Evolutionary conservation across 2,797 vertebrate genomes (phyloP).

Genomic region (Balearica regulorum): DNA sequence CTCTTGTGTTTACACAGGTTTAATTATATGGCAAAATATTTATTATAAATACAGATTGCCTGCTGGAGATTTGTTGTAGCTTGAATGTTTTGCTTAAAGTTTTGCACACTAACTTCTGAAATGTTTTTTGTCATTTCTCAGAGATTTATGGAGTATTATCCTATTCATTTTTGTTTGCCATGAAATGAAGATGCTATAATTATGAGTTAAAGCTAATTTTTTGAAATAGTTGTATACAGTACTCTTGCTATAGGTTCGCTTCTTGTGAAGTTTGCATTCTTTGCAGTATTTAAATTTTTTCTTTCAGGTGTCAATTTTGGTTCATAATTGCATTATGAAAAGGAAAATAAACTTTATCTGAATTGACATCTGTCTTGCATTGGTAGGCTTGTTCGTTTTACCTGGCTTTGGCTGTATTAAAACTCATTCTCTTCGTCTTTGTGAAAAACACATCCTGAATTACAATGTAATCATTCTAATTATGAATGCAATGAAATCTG

Average conservation of each 20-base stretch:
- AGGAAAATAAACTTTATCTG: constrained; percentile 41
- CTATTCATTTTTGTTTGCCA: not conserved
- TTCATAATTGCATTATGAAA: constrained; percentile 58
- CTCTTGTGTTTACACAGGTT: not conserved
- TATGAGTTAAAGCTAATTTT: not conserved
- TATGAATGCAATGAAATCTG: constrained; percentile 54
- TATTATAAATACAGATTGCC: not conserved
- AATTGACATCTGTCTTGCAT: constrained; percentile 39
- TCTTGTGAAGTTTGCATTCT: constrained; percentile 8
- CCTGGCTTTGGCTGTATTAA: constrained; percentile 20
- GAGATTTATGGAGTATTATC: not conserved
- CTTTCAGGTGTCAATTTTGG: constrained; percentile 38
- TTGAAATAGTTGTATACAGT: not conserved
- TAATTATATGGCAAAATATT: not conserved
- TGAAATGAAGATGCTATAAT: not conserved
- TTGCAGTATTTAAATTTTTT: constrained; percentile 32
- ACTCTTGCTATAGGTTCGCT: not conserved
- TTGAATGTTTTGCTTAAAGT: not conserved
- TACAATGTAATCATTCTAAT: constrained; percentile 66
- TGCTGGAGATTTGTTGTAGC: not conserved
- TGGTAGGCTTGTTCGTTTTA: constrained; percentile 22
- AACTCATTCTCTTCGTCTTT: constrained; percentile 47
- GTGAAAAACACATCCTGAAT: constrained; percentile 62
- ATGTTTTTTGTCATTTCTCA: not conserved
- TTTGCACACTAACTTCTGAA: not conserved